Base-by-base conservation (phyloP, 2,888 invertebrate genomes). In the Epiblema foenella region DNA sequence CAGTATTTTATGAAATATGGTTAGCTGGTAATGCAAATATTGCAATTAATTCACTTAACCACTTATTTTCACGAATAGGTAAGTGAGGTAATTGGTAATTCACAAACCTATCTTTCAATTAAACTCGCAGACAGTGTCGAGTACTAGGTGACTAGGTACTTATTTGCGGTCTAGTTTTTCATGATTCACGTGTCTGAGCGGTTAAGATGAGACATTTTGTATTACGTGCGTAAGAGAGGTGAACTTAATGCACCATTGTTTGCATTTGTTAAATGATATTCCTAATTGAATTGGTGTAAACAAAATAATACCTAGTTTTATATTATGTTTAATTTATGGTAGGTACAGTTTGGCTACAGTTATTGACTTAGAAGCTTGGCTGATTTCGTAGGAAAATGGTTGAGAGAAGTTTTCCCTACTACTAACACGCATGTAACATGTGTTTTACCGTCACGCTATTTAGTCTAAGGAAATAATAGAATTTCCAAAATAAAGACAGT, bases 161-260 rank as follows among this genome's bases (percentile, higher is more conserved):
- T 46, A 24, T 59, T 15, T 42, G 59, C 59, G 59, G 59, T 59
- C 59, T 59, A 15, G 42, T 20, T 24, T 24, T 42, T 46, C n/a
- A 42, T 59, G 42, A 59, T 20, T 24, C 42, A 24, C 59, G 24
- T 9, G n/a, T 10, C 59, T 39, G 20, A 11, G 57, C 33, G 37
- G 37, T 58, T 18, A 39, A 58, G 18, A 17, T 58, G 58, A 42
- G 42, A 24, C 24, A 59, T 24, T 15, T 58, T 18, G 18, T 11
- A 37, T 1, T 57, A 18, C 24, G 9, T 54, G 54, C 24, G 24
- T 54, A 54, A 24, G 54, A 20, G 12, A 8, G 15, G 15, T 20
- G 9, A 15, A 24, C 20, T 54, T 15, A 54, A 24, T 29, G n/a
- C 29, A 24, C 29, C 17, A 51, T 51, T 18, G 18, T 51, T 51